Conservation (phyloP, 2,797 vertebrate species). For the Ctenochaetus hawaiiensis region DNA sequence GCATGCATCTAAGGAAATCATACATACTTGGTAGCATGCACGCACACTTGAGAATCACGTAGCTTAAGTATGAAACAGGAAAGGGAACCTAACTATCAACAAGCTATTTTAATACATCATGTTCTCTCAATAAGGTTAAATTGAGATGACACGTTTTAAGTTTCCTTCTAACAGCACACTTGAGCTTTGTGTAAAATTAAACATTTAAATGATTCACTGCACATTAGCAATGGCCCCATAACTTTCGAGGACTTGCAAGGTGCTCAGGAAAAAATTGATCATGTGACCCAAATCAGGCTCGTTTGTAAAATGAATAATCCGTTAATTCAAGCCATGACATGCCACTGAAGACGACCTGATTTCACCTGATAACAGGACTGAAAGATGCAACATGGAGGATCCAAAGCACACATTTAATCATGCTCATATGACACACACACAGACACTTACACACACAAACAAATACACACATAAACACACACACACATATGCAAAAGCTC, state of each 20-base stretch:
- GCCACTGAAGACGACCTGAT: conserved; percentile 31
- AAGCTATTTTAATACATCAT: not conserved
- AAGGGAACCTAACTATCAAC: not conserved
- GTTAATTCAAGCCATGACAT: conserved; percentile 46
- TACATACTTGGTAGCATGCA: conserved; percentile 4
- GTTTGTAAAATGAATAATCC: conserved; percentile 45
- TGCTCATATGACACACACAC: too few relatives aligned
- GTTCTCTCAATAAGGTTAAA: not conserved
- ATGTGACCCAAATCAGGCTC: conserved; percentile 40
- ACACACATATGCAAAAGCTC: conserved; percentile 16
- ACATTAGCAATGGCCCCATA: conserved; percentile 10
- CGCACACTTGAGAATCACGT: conserved; percentile 16
- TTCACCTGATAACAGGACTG: conserved; percentile 27
- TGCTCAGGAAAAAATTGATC: conserved; percentile 27
- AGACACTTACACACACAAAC: conserved; percentile 3
- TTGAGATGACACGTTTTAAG: not conserved
- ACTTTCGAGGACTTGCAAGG: not conserved
- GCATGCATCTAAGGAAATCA: conserved; percentile 19
- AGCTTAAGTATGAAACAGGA: conserved; percentile 8
- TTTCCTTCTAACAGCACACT: too few relatives aligned
- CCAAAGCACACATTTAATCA: too few relatives aligned
- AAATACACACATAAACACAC: not conserved
- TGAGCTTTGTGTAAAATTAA: too few relatives aligned
- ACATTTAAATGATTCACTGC: too few relatives aligned
- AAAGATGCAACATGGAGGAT: conserved; percentile 17